Base-by-base conservation (phyloP, 1,140 invertebrate species). In the Samia ricini region DNA sequence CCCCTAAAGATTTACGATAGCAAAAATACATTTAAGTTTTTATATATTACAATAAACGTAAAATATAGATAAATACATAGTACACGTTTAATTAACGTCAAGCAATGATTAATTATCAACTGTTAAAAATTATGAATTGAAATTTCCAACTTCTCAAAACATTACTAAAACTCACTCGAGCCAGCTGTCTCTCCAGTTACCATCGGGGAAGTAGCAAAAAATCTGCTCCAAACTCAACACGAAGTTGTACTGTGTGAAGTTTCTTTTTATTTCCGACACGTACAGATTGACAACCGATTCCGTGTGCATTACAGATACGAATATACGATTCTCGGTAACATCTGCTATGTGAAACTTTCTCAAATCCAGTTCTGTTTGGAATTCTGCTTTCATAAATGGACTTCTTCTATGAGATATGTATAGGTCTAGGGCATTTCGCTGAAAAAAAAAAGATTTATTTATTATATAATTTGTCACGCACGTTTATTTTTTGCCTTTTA, bases 221-320 rank as follows among this genome's bases (percentile, higher is more conserved):
- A 99, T 94, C 61, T 94, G 93, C 72, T 96, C 94, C 56, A 99
- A 86, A 0, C 96, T 97, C 24, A 97, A 85, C 0, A 94, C 93
- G 78, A 97, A 99, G 65, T 91, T 89, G 68, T 92, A 91, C 58
- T 91, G 79, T 1, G 91, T 91, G 64, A 92, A 91, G 23, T 91
- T 91, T 15, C 85, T 90, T 56, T 87, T 82, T 58, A 94, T 91
- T 76, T 95, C 94, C 0, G 94, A 95, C 5, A 95, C 93, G 66
- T 98, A 98, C 36, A 98, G 91, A 89, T 98, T 95, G 4, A 95
- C 93, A 4, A 93, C 76, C 5, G 91, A 93, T 51, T 94, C 92
- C 2, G 94, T 93, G 82, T 98, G 96, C 79, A 94, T 94, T n/a
- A 97, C 95, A 70, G 96, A 95, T 50, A 98, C 92, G 76, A 98